Evolutionary conservation across 2,888 invertebrate species (phyloP), one percentile per base, ranked within the genome.

Genomic region (Nomada fabriciana): DNA sequence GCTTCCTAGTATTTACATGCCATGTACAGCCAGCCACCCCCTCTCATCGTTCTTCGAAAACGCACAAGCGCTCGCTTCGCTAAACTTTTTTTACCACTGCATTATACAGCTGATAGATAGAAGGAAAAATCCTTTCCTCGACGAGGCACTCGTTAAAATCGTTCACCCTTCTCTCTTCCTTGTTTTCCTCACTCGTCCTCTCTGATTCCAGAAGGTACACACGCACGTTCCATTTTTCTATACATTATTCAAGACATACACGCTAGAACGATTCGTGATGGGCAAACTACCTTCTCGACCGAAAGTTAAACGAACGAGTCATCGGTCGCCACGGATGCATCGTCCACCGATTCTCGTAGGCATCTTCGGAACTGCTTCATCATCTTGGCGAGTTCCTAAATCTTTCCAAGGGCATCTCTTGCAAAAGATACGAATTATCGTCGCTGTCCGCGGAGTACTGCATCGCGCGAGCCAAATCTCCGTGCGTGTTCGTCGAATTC

Each of bases 271-370:
- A 76, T 81, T 84, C 86, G 86, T 83, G 86, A 82, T 67, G 85
- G 82, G 76, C 82, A 83, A 81, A 74, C 83, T 83, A 88, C 78
- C 80, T 80, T 80, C 77, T 78, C 71, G 81, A 82, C 80, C 88
- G 87, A 87, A 90, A 87, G 88, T 88, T 88, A 89, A 82, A 80
- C 85, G 88, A 89, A 89, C 87, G 86, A 89, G 83, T 73, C 75
- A 82, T 76, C 80, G 79, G 87, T 80, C 77, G 64, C 76, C 82
- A 71, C 81, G 88, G 84, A 83, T 82, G 86, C 88, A 84, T 73
- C 69, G 85, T 78, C 86, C 71, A 60, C 86, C 71, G 79, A 82
- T 84, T 82, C 84, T 77, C 72, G 50, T 72, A 65, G 67, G 15
- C 65, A 53, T 72, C 57, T 71, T 36, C 43, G 5, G 55, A 63